phyloP scores from a whole-genome alignment of 2,888 invertebrate genomes.

The Crioceris asparagi region DNA sequence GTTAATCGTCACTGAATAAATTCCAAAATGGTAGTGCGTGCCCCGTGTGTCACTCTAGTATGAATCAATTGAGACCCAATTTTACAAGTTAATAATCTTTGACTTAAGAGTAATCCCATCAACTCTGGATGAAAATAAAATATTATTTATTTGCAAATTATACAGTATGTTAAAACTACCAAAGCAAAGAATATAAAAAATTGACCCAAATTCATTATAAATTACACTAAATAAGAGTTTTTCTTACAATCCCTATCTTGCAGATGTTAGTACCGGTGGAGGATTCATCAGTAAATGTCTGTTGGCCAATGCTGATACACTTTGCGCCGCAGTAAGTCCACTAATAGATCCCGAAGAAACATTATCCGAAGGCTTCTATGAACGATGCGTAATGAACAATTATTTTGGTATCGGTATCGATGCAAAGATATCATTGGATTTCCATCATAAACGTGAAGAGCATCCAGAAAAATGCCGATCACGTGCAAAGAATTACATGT shows the following conservation, averaged over 20 bases:
- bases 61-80: too few relatives aligned
- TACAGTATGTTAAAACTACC: too few relatives aligned
- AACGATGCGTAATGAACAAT: constrained; percentile 96
- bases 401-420: constrained; percentile 98
- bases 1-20: too few relatives aligned
- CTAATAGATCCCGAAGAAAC: constrained; percentile 88
- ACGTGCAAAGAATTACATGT: constrained; percentile 91
- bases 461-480: constrained; percentile 94
- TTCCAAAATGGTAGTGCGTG: too few relatives aligned
- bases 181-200: too few relatives aligned
- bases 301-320: constrained; percentile 88
- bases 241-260: constrained; percentile 10
- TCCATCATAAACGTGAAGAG: constrained; percentile 93
- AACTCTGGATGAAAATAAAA: too few relatives aligned
- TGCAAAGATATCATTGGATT: constrained; percentile 93
- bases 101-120: too few relatives aligned
- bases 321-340: constrained; percentile 94
- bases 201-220: too few relatives aligned
- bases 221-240: too few relatives aligned
- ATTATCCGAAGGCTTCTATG: constrained; percentile 77
- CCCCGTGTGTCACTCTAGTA: too few relatives aligned
- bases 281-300: constrained; percentile 93
- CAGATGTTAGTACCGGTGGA: constrained; percentile 44
- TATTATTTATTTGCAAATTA: too few relatives aligned
- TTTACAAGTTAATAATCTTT: too few relatives aligned